A percentile compares a stretch with the other conserved stretches of the same genome.
Evolutionary conservation across 2,113 vertebrate genomes (phyloP).

Genomic region (Herpailurus yagouaroundi): DNA sequence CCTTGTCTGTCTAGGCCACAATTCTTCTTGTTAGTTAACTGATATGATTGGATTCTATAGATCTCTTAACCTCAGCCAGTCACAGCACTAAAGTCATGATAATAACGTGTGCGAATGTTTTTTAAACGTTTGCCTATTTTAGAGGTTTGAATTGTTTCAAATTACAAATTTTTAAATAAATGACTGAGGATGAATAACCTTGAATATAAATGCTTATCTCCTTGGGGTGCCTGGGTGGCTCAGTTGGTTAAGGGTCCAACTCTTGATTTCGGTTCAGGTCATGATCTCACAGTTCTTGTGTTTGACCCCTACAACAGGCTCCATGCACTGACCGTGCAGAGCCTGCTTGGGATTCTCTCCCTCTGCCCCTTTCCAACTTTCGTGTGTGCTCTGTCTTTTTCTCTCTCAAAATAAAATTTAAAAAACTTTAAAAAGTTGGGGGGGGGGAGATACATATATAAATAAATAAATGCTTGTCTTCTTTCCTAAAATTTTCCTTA

Average conservation of each 20-base stretch:
- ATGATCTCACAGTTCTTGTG: no score
- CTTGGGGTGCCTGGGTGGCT: not conserved
- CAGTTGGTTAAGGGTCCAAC: no score
- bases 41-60: not conserved
- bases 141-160: not conserved
- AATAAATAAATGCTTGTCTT: not conserved
- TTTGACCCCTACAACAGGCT: no score
- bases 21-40: not conserved
- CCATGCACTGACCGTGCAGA: no score
- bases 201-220: not conserved
- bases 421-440: no score
- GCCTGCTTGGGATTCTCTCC: no score
- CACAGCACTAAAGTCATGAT: not conserved
- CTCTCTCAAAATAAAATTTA: no score
- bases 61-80: not conserved
- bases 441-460: no score
- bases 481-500: not conserved
- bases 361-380: no score
- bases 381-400: no score
- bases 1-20: not conserved
- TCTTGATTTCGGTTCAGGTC: no score
- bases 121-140: not conserved
- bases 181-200: not conserved
- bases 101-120: not conserved
- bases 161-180: not conserved